These are phyloP conservation scores for Platorchestia sp. DNA, from an alignment of 1,140 invertebrate species.

Conservation along the genomic window DNA sequence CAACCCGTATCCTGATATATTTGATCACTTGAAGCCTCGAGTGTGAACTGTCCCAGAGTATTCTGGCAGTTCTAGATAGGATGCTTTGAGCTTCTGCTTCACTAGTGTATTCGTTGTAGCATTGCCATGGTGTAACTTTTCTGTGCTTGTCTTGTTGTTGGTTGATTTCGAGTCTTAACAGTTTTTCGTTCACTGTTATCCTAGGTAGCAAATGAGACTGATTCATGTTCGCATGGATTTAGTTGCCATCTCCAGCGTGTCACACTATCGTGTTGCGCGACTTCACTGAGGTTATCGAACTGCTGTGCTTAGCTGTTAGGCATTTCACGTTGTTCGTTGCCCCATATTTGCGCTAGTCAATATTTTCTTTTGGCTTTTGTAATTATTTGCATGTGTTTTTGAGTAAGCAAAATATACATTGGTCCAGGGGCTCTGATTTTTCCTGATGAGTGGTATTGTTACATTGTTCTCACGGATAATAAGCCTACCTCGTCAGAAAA, in stretches of 20 bases:
- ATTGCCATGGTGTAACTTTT: not conserved
- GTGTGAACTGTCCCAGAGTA: not conserved
- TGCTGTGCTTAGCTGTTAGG: not conserved
- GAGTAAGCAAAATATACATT: not conserved
- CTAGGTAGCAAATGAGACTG: not conserved
- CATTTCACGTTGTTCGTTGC: not conserved
- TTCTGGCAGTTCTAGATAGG: not conserved
- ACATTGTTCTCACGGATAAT: not conserved
- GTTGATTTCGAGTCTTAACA: not conserved
- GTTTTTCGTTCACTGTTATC: not conserved
- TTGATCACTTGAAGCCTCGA: not conserved
- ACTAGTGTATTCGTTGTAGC: not conserved
- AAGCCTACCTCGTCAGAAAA: not conserved
- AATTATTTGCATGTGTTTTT: constrained; percentile 10
- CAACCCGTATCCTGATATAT: not conserved
- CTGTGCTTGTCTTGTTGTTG: constrained; percentile 20
- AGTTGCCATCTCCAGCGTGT: not conserved
- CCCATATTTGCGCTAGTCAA: constrained; percentile 22
- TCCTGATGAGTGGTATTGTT: constrained; percentile 36
- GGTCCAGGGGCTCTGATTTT: not conserved
- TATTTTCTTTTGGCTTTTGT: not conserved
- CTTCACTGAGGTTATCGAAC: not conserved
- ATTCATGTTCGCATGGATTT: not conserved
- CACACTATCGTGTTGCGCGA: not conserved
- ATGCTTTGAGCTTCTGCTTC: not conserved